Evolutionary conservation across 2,888 invertebrate species (phyloP), one percentile per base, ranked within the genome.

Genomic region (Smittia aterrima): DNA sequence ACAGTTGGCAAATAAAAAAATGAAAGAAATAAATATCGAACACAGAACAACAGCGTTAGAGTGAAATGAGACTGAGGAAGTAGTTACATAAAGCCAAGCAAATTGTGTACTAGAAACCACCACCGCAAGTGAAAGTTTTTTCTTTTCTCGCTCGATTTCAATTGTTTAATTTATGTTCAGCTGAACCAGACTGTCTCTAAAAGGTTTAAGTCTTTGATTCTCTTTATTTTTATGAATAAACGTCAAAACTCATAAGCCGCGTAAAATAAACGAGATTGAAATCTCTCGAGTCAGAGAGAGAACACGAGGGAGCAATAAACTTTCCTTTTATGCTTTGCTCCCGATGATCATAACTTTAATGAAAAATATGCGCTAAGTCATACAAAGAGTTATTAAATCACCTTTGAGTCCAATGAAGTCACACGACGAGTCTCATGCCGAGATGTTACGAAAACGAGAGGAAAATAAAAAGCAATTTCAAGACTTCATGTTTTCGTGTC

Each of bases 91-190:
- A 47, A 47, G 13, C 11, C 13, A n/a, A 47, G 16, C 47, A 47
- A 58, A 58, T 58, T 58, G 22, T 58, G 58, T 22, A 58, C 58
- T n/a, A 22, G 20, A 58, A 58, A 58, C 20, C 58, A 22, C 58
- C 58, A 58, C 58, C 58, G 58, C 58, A 58, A 58, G 58, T 58
- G 58, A 58, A 58, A 58, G 58, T 58, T 58, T 58, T 47, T 47
- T 47, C 1, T 47, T 38, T 38, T 38, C 9, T 47, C 47, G 11
- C 47, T 47, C 22, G n/a, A 58, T 22, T 58, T n/a, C 58, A 58
- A 58, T 58, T 58, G 58, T 20, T 58, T 18, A 58, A 58, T 22
- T 58, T 58, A 58, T 58, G 58, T 58, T 58, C 22, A 58, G 32
- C 58, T 58, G 58, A 6, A 58, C 58, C 22, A 58, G 58, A 58